phyloP scores from a whole-genome alignment of 2,888 invertebrate genomes.

The Euzophera pinguis region DNA sequence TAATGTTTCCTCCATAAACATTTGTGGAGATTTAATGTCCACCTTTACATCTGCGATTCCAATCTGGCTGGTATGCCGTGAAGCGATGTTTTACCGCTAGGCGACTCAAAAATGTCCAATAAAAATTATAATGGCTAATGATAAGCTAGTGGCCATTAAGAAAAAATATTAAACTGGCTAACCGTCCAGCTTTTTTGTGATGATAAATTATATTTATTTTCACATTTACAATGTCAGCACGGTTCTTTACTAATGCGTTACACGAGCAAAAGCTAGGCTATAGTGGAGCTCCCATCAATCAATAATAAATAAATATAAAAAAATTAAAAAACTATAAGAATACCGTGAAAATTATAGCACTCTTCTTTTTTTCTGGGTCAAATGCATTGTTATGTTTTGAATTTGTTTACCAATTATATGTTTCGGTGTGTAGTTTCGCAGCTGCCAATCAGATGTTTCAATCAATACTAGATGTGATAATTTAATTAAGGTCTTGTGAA shows the following conservation, averaged over 20 bases:
- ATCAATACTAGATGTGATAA: conserved; percentile 1
- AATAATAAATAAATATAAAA: too few species aligned
- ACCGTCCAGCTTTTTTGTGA: not conserved
- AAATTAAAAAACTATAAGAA: too few species aligned
- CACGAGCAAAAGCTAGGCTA: too few species aligned
- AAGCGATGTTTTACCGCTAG: conserved; percentile 55
- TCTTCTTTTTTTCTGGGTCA: not conserved
- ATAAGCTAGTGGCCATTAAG: conserved; percentile 33
- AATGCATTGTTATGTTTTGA: not conserved
- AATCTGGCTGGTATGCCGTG: conserved; percentile 45
- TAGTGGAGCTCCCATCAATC: too few species aligned
- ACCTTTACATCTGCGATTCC: conserved; percentile 44
- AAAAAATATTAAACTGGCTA: not conserved
- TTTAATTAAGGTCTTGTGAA: not conserved
- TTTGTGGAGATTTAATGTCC: conserved; percentile 48
- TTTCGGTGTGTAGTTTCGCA: not conserved
- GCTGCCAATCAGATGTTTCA: conserved; percentile 6
- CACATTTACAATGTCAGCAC: too few species aligned
- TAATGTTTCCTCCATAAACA: conserved; percentile 56
- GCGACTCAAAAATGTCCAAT: conserved; percentile 55
- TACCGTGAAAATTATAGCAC: not conserved
- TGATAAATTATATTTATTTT: too few species aligned
- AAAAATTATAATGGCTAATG: conserved; percentile 54
- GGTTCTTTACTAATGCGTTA: too few species aligned
- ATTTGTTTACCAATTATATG: not conserved